Evolutionary conservation across 2,888 invertebrate species (phyloP).

Genomic region (Mechanitis mazaeus): DNA sequence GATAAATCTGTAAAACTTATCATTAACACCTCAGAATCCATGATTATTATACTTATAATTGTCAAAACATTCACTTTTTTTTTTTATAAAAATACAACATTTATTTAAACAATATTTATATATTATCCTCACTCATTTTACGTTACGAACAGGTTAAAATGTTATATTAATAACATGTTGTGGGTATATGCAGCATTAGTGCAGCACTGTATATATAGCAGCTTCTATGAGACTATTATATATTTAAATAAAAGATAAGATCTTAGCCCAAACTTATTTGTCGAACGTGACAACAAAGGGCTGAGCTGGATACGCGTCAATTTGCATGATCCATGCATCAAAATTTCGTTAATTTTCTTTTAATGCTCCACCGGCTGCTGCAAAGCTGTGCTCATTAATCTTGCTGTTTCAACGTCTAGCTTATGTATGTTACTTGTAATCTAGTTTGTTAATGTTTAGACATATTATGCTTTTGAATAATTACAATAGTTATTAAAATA

Average conservation of each 20-base stretch:
- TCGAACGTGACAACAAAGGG: slow-evolving; percentile 65
- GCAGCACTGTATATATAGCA: no score
- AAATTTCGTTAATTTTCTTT: slow-evolving; percentile 72
- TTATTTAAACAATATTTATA: no score
- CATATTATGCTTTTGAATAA: background rate
- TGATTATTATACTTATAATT: no score
- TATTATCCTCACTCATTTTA: no score
- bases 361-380: slow-evolving; percentile 56
- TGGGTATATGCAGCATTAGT: no score
- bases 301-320: slow-evolving; percentile 58
- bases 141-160: no score
- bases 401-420: slow-evolving; percentile 10
- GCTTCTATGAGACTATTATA: no score
- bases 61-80: no score
- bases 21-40: no score
- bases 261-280: slow-evolving; percentile 34
- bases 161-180: no score
- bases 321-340: slow-evolving; percentile 74
- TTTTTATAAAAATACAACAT: background rate
- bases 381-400: slow-evolving; percentile 31
- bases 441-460: slow-evolving; percentile 2
- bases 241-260: background rate
- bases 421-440: slow-evolving; percentile 3
- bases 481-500: background rate
- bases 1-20: no score